A percentile compares a stretch with the other conserved stretches of the same genome.
These are phyloP conservation scores for Aporrectodea caliginosa DNA, from an alignment of 1,140 invertebrate genomes.

Conservation along the genomic window DNA sequence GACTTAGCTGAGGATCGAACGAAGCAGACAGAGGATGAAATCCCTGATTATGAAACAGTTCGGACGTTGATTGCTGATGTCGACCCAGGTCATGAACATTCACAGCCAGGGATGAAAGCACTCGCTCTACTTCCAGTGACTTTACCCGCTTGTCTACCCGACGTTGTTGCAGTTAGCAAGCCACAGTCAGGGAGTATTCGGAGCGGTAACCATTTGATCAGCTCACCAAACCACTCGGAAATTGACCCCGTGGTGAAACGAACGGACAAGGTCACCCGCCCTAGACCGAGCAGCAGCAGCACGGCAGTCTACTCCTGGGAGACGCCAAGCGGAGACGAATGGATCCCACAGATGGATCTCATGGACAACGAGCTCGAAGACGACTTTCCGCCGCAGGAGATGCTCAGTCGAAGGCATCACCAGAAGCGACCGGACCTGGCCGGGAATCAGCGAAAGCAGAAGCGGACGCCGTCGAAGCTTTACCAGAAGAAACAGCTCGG, in stretches of 20 bases:
- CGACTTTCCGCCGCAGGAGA: background rate
- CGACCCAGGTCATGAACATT: too few species aligned
- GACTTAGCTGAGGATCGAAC: too few species aligned
- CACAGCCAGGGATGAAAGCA: too few species aligned
- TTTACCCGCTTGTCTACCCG: too few species aligned
- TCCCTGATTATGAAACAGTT: too few species aligned
- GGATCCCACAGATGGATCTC: background rate
- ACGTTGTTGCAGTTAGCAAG: too few species aligned
- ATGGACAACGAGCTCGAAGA: background rate
- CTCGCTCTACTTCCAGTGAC: too few species aligned
- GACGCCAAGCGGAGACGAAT: background rate
- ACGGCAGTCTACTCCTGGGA: background rate
- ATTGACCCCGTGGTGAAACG: background rate
- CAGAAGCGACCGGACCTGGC: background rate
- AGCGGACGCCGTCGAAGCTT: background rate
- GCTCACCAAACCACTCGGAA: background rate
- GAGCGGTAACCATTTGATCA: background rate
- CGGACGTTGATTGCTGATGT: too few species aligned
- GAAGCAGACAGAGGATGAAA: too few species aligned
- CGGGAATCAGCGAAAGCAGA: background rate
- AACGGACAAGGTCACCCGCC: background rate
- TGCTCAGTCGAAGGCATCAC: background rate
- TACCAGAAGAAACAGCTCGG: background rate
- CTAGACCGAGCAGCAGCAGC: background rate
- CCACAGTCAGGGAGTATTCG: too few species aligned